Evolutionary conservation across 2,797 vertebrate genomes (phyloP).

Genomic region (Mormyrus proboscirostris): DNA sequence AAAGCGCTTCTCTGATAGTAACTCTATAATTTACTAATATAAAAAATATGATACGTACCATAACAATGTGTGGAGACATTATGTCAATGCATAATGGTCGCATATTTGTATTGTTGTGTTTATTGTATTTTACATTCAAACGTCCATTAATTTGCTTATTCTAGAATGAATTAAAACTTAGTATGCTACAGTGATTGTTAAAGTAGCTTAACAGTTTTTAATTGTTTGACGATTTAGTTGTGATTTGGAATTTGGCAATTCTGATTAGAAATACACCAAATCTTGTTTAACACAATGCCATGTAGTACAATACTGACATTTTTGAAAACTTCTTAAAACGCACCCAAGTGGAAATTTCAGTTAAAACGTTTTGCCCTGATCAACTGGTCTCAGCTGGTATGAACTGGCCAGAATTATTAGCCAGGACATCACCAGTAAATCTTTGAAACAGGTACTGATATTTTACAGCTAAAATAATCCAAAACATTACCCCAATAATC

Average conservation of each 20-base stretch:
- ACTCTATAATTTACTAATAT: not conserved
- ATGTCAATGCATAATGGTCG: not conserved
- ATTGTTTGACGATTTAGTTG: not conserved
- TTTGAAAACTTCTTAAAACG: not conserved
- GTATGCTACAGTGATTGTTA: not conserved
- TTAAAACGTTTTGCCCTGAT: not conserved
- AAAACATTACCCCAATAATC: not conserved
- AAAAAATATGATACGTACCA: not conserved
- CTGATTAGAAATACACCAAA: not conserved
- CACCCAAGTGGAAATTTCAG: not conserved
- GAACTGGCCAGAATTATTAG: not conserved
- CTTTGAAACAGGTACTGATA: not conserved
- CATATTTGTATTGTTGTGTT: not conserved
- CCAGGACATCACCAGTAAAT: constrained; percentile 11
- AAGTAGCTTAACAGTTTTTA: not conserved
- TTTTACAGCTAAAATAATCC: not conserved
- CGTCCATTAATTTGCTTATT: not conserved
- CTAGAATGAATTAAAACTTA: not conserved
- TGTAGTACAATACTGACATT: not conserved
- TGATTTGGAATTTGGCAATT: not conserved
- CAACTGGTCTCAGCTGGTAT: constrained; percentile 9
- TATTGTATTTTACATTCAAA: not conserved
- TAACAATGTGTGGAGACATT: not conserved
- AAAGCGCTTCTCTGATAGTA: not conserved
- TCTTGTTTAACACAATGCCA: not conserved